phyloP scores from a whole-genome alignment of 2,113 vertebrate species.

The Nesogale talazaci region DNA sequence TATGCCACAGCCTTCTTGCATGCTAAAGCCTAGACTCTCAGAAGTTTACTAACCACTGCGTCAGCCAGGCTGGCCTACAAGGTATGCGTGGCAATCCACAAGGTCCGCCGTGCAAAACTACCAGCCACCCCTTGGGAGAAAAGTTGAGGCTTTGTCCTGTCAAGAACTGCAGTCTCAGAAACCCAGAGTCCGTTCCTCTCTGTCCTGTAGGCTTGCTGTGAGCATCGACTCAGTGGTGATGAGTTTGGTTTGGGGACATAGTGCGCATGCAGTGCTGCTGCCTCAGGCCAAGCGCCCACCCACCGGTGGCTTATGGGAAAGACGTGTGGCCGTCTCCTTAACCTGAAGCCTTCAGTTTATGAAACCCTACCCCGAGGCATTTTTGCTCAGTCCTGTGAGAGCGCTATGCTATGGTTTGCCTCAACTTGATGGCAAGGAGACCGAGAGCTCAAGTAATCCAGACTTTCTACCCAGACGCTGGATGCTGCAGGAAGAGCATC shows the following conservation, averaged over 20 bases:
- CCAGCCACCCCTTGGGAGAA: neutral
- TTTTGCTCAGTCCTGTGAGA: too few relatives aligned
- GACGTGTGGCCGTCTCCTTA: too few relatives aligned
- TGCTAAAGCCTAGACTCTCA: neutral
- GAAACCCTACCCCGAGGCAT: too few relatives aligned
- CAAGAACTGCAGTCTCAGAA: neutral
- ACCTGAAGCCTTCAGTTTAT: too few relatives aligned
- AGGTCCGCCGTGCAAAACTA: neutral
- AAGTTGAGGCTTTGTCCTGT: neutral
- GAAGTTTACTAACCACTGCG: neutral
- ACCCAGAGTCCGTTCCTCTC: too few relatives aligned
- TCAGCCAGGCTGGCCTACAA: neutral
- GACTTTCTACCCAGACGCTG: neutral
- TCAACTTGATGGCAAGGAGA: neutral
- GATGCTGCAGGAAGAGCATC: neutral
- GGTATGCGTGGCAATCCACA: neutral
- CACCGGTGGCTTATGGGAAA: too few relatives aligned
- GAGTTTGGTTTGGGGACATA: too few relatives aligned
- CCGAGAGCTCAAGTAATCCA: neutral
- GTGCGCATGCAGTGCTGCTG: too few relatives aligned
- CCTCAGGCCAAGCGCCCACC: too few relatives aligned
- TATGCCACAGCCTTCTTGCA: neutral
- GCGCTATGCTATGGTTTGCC: too few relatives aligned
- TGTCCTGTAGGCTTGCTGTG: too few relatives aligned
- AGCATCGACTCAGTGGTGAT: too few relatives aligned